Conservation (phyloP, 2,797 vertebrate species). For the Zalophus californianus region DNA sequence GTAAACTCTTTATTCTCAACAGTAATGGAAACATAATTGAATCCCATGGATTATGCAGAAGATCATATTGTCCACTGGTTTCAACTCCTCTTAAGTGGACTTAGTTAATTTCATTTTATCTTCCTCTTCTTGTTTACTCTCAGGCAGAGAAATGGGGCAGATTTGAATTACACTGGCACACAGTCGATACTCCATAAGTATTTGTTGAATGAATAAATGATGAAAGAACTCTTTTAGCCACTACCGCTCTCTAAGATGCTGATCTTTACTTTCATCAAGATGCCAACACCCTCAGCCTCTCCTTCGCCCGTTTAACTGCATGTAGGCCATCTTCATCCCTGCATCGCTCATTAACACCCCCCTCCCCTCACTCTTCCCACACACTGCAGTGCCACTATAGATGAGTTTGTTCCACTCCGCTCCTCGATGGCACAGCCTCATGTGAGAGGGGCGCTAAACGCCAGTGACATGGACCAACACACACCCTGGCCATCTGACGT, state of each 20-base stretch:
- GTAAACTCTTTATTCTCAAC: slow-evolving; percentile 15
- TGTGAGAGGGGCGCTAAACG: neutral
- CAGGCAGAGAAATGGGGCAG: neutral
- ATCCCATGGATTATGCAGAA: neutral
- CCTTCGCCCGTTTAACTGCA: neutral
- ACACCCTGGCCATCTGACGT: neutral
- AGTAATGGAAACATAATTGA: neutral
- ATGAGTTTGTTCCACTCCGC: neutral
- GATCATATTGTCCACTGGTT: neutral
- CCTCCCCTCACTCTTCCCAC: neutral
- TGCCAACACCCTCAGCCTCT: neutral
- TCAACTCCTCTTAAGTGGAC: neutral
- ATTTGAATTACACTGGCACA: neutral
- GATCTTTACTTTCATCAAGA: neutral
- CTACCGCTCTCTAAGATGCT: neutral
- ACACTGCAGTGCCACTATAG: neutral
- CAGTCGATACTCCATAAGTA: neutral
- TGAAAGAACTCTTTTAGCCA: neutral
- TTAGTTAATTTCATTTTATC: slow-evolving; percentile 28
- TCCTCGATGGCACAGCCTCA: neutral
- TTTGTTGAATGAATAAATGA: slow-evolving; percentile 1
- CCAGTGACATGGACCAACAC: neutral
- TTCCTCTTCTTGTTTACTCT: slow-evolving; percentile 5
- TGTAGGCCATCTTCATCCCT: neutral
- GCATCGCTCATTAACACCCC: neutral